Conservation (phyloP, 2,797 vertebrate species). For the Cichlasoma orientale region DNA sequence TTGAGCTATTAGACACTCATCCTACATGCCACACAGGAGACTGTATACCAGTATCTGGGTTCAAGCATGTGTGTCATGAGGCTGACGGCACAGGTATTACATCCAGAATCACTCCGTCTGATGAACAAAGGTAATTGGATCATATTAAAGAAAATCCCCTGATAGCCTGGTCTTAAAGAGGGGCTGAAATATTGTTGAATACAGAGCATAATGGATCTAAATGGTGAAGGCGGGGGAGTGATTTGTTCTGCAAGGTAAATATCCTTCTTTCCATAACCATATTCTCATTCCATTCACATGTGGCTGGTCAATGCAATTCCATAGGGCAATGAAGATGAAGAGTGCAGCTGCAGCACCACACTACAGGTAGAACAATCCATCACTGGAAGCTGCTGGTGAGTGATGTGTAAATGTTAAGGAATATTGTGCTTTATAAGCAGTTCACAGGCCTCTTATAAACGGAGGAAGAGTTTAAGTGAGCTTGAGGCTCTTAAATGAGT, state of each 20-base stretch:
- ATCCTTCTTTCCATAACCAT: slow-evolving; percentile 45
- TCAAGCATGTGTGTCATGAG: slow-evolving; percentile 42
- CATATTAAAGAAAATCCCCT: slow-evolving; percentile 19
- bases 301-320: slow-evolving; percentile 53
- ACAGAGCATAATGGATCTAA: slow-evolving; percentile 47
- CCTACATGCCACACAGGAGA: slow-evolving; percentile 23
- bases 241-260: slow-evolving; percentile 62
- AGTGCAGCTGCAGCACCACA: slow-evolving; percentile 20
- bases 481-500: not conserved
- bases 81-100: slow-evolving; percentile 30
- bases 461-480: not conserved
- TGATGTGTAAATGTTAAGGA: slow-evolving; percentile 6
- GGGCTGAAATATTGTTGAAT: slow-evolving; percentile 50
- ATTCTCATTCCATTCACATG: slow-evolving; percentile 52
- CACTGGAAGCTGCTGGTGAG: slow-evolving; percentile 20
- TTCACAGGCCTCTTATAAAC: not conserved
- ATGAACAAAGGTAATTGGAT: slow-evolving; percentile 67
- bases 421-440: slow-evolving; percentile 27
- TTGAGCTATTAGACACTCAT: slow-evolving; percentile 53
- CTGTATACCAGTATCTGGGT: slow-evolving; percentile 12
- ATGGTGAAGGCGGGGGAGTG: slow-evolving; percentile 28
- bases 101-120: slow-evolving; percentile 44
- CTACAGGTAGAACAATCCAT: slow-evolving; percentile 42
- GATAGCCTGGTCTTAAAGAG: slow-evolving; percentile 42
- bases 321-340: slow-evolving; percentile 60